phyloP scores from a whole-genome alignment of 2,888 invertebrate genomes.

The Lithosia quadra region DNA sequence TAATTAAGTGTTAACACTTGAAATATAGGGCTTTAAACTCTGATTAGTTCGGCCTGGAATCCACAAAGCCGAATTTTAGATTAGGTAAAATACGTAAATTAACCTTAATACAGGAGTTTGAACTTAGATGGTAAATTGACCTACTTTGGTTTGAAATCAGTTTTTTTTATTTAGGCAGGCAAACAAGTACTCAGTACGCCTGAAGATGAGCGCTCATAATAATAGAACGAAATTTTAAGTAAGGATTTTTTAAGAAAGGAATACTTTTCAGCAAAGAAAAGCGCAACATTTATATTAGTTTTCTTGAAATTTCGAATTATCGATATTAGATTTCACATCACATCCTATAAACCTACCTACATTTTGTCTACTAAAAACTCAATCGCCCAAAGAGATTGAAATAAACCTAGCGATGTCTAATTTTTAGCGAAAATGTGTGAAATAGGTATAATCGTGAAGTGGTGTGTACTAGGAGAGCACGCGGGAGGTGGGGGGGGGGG shows the following conservation, averaged over 20 bases:
- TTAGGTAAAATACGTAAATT: background rate
- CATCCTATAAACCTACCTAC: background rate
- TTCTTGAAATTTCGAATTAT: no score
- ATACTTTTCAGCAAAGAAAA: no score
- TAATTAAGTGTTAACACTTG: background rate
- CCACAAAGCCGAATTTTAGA: background rate
- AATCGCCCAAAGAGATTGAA: background rate
- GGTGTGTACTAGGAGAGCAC: constrained; percentile 19
- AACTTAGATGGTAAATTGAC: background rate
- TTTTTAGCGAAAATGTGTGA: background rate
- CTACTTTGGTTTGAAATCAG: background rate
- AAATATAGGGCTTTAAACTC: background rate
- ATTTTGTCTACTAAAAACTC: background rate
- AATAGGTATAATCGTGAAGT: constrained; percentile 36
- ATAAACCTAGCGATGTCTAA: background rate
- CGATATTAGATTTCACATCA: background rate
- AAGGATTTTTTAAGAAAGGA: no score
- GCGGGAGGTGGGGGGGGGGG: constrained; percentile 30
- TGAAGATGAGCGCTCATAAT: background rate
- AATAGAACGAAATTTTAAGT: background rate
- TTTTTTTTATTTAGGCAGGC: background rate
- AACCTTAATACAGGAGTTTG: background rate
- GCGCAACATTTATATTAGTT: no score
- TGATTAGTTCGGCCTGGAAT: background rate
- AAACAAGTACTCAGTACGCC: background rate